Percentiles rank a stretch among this genome's conserved stretches.
phyloP scores from a whole-genome alignment of 2,888 invertebrate species.

The Biston betularia region DNA sequence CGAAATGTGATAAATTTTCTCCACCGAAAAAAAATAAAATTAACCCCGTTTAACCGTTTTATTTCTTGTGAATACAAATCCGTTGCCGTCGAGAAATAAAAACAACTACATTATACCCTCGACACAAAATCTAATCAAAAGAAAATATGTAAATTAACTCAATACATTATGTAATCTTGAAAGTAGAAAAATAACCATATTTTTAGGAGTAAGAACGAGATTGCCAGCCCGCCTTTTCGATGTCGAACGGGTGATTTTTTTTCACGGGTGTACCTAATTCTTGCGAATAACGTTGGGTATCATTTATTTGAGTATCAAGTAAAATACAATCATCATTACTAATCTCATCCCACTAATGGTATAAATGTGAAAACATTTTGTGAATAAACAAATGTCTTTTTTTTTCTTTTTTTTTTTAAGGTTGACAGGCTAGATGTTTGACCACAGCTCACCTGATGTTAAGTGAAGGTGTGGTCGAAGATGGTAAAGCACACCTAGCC shows the following conservation, averaged over 20 bases:
- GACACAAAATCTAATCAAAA: conserved; percentile 38
- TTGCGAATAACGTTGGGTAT: background rate
- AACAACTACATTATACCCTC: conserved; percentile 29
- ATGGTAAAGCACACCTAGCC: no score
- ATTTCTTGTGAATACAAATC: no score
- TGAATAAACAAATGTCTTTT: no score
- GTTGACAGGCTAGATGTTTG: no score
- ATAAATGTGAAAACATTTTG: background rate
- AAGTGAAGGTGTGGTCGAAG: no score
- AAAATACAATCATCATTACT: no score
- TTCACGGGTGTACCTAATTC: conserved; percentile 12
- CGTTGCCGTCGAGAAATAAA: background rate
- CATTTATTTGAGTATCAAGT: background rate
- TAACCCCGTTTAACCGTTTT: no score
- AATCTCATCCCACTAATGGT: background rate
- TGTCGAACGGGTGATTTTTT: conserved; percentile 26
- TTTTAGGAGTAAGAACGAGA: conserved; percentile 30
- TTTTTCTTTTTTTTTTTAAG: no score
- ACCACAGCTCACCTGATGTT: no score
- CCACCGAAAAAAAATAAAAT: no score
- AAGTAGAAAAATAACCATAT: conserved; percentile 42
- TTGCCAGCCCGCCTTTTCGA: conserved; percentile 41
- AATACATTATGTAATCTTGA: conserved; percentile 41
- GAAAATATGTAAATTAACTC: conserved; percentile 47
- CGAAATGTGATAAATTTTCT: no score